phyloP scores from a whole-genome alignment of 2,797 vertebrate species.

The Fringilla coelebs region DNA sequence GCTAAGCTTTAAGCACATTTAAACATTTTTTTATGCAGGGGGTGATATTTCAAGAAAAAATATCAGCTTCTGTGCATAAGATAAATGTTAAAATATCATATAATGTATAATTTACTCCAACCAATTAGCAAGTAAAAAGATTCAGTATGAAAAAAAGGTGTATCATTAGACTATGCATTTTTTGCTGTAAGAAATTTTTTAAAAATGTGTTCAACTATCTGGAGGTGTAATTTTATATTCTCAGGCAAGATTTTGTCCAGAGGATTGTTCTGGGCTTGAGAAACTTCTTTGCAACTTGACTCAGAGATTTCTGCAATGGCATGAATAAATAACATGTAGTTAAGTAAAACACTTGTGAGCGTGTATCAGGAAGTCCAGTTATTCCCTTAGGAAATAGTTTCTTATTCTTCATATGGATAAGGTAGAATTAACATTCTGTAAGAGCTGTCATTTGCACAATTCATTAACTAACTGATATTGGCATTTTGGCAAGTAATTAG shows the following conservation, averaged over 20 bases:
- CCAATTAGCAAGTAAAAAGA: background rate
- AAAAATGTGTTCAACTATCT: background rate
- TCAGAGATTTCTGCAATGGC: background rate
- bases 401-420: background rate
- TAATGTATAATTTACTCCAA: background rate
- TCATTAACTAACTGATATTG: background rate
- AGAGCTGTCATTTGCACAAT: background rate
- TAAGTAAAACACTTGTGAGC: background rate
- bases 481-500: constrained; percentile 8
- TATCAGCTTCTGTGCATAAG: background rate
- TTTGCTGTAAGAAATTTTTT: background rate
- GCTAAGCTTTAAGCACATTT: background rate
- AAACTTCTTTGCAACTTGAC: background rate
- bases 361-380: background rate
- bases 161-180: background rate
- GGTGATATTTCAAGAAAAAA: background rate
- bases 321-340: background rate
- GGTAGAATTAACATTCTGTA: background rate
- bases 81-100: background rate
- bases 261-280: background rate
- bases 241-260: background rate
- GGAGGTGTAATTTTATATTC: background rate
- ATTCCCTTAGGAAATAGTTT: background rate
- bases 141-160: background rate
- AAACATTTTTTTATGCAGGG: background rate